phyloP scores from a whole-genome alignment of 2,888 invertebrate genomes.

The Tiphia femorata region DNA sequence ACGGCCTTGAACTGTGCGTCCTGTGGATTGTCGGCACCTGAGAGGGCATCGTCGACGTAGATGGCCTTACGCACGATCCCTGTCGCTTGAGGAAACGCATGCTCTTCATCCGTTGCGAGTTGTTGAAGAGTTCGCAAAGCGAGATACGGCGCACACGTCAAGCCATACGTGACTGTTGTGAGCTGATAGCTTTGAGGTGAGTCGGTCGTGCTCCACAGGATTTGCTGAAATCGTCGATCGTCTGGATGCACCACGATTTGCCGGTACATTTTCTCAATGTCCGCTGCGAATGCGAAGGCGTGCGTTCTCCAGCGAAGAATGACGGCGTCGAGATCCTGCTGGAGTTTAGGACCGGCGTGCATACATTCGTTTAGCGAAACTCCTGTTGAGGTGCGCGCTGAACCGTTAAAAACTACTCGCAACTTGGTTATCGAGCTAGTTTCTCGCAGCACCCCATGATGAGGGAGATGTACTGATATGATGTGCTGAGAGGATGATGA shows the following conservation, averaged over 20 bases:
- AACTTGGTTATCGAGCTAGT: not conserved
- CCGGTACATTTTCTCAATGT: not conserved
- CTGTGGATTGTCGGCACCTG: not conserved
- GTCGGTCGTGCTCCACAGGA: not conserved
- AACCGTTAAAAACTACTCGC: not conserved
- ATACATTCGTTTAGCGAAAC: not conserved
- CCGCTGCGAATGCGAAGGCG: not conserved
- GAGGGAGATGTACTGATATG: too few species aligned
- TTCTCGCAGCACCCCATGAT: too few species aligned
- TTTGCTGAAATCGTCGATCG: not conserved
- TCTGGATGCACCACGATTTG: not conserved
- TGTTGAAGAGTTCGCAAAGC: not conserved
- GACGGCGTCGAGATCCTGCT: not conserved
- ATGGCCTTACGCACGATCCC: not conserved
- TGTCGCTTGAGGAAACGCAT: not conserved
- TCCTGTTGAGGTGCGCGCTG: not conserved
- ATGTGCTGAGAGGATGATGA: too few species aligned
- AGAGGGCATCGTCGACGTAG: too few species aligned
- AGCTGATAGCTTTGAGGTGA: not conserved
- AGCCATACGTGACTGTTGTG: not conserved
- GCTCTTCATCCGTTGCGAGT: not conserved
- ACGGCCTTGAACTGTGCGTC: too few species aligned
- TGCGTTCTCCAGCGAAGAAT: not conserved
- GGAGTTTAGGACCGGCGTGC: not conserved
- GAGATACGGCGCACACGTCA: not conserved